phyloP scores from a whole-genome alignment of 2,797 vertebrate genomes.

The Nyctibius grandis region DNA sequence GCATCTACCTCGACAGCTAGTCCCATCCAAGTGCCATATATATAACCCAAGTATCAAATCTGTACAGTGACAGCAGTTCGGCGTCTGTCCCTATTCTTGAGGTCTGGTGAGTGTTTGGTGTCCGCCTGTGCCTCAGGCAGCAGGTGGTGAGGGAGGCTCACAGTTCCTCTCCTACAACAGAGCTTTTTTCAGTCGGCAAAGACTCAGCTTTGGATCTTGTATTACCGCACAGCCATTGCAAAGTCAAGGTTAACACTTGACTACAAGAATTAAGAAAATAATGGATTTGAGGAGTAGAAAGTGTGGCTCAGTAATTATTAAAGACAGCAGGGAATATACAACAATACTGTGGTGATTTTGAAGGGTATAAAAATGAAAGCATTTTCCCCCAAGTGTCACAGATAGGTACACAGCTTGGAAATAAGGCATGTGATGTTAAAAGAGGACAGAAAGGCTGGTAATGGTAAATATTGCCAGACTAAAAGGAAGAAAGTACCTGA shows the following conservation, averaged over 20 bases:
- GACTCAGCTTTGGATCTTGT: neutral
- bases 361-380: neutral
- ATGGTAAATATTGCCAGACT: neutral
- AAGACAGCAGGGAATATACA: neutral
- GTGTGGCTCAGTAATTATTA: neutral
- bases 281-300: neutral
- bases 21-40: accelerated
- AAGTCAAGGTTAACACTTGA: neutral
- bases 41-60: too few species aligned
- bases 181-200: too few species aligned
- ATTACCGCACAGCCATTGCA: neutral
- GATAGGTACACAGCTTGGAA: neutral
- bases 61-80: neutral
- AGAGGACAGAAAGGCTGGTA: neutral
- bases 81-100: neutral
- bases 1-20: neutral
- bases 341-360: neutral
- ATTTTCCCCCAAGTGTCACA: neutral
- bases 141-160: neutral
- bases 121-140: neutral
- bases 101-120: neutral
- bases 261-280: neutral
- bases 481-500: neutral
- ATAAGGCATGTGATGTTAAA: neutral
- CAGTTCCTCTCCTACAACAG: neutral